Base-by-base conservation (phyloP, 2,888 invertebrate genomes). In the Helicoverpa assulta region DNA sequence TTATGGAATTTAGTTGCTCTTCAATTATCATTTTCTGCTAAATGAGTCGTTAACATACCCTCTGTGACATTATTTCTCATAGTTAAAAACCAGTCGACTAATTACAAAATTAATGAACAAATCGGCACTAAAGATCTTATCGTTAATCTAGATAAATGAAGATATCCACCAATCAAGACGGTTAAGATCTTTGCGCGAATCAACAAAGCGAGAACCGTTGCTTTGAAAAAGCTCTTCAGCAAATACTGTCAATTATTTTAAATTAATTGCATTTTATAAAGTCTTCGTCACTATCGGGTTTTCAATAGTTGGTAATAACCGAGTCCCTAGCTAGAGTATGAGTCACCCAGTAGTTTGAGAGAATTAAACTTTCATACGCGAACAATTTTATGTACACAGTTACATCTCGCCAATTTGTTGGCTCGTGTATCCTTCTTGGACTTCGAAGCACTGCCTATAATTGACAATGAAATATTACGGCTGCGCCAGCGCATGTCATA, bases 331-430 rank as follows among this genome's bases (percentile, higher is more conserved):
- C 26, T 40, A 29, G 56, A 5, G 12, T 57, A 75, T 81, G 67
- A 69, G 14, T 79, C 65, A 67, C 29, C 14, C 59, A 33, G 79
- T 78, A 70, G 63, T 76, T 73, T 67, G 66, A 66, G 63, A 84
- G 73, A 76, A 56, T 84, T 76, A 77, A 67, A 74, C 40, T 70
- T 81, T 77, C 76, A 74, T 80, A 74, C 60, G 40, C 61, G 58
- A 75, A 69, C 70, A 73, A 76, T 70, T 82, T 72, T 64, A 73
- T 75, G 63, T 76, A 58, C 76, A 86, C 83, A 79, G 84, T 85
- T 86, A 85, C 75, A 78, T 78, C 72, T 80, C 76, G 76, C 75
- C 87, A 87, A 87, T 86, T 86, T 80, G 81, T 85, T 84, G 81
- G 78, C 75, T 50, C 67, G 64, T 76, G 71, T 72, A 79, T 76